phyloP scores from a whole-genome alignment of 2,797 vertebrate genomes.

The Intellagama lesueurii region DNA sequence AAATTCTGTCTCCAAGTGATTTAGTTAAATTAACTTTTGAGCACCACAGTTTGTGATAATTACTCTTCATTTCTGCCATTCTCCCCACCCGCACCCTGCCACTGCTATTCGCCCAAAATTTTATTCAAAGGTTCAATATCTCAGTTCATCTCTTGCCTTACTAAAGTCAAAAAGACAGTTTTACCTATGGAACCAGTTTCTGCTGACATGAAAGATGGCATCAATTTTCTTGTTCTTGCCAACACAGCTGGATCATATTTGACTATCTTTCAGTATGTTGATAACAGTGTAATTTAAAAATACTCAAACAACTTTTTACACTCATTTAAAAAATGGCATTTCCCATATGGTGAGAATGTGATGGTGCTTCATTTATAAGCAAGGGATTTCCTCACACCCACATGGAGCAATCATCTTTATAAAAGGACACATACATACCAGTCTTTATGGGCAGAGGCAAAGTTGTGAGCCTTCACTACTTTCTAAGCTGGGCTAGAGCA shows the following conservation, averaged over 20 bases:
- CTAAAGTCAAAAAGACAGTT: background rate
- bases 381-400: background rate
- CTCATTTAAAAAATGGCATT: background rate
- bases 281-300: constrained; percentile 2
- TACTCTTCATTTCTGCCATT: constrained; percentile 4
- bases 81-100: background rate
- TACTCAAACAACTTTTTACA: background rate
- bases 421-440: background rate
- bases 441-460: background rate
- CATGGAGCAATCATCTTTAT: background rate
- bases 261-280: constrained; percentile 2
- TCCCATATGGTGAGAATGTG: background rate
- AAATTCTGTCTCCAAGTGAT: background rate
- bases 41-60: background rate
- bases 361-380: background rate
- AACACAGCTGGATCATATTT: background rate
- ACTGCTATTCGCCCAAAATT: background rate
- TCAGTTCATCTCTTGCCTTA: background rate
- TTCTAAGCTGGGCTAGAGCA: background rate
- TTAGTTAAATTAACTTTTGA: constrained; percentile 13
- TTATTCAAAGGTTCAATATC: constrained; percentile 4
- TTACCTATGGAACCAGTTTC: constrained; percentile 6
- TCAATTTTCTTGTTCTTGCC: constrained; percentile 20
- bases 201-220: constrained; percentile 12
- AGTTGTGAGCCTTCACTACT: background rate